Conservation (phyloP, 2,797 vertebrate genomes). For the Apogon hyalosoma region DNA sequence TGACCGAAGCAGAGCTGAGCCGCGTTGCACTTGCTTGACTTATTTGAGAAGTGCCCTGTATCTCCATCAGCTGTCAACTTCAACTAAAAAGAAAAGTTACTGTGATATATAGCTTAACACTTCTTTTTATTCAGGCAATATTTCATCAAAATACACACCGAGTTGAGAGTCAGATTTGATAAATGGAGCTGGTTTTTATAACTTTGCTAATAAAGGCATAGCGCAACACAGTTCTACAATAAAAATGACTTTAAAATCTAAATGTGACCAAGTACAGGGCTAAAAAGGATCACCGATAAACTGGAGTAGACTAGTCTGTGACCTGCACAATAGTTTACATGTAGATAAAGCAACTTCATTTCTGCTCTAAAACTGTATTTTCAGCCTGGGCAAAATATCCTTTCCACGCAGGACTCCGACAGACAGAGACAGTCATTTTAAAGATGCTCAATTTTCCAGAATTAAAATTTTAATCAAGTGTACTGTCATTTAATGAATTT, state of each 20-base stretch:
- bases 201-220: neutral
- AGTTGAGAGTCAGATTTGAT: conserved; percentile 5
- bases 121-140: neutral
- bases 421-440: too few relatives aligned
- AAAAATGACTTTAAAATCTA: conserved; percentile 16
- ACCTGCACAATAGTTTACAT: too few relatives aligned
- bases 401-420: neutral
- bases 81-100: neutral
- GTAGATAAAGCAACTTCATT: too few relatives aligned
- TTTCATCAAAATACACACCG: too few relatives aligned
- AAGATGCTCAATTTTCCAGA: neutral
- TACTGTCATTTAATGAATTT: neutral
- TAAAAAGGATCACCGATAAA: neutral
- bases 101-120: neutral
- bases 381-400: neutral
- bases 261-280: neutral
- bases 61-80: neutral
- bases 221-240: neutral
- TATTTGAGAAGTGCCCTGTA: neutral
- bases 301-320: neutral
- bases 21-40: neutral
- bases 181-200: neutral
- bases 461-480: neutral
- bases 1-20: neutral
- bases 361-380: neutral